Base-by-base conservation (phyloP, 1,140 invertebrate genomes). In the Solenopsis fugax region DNA sequence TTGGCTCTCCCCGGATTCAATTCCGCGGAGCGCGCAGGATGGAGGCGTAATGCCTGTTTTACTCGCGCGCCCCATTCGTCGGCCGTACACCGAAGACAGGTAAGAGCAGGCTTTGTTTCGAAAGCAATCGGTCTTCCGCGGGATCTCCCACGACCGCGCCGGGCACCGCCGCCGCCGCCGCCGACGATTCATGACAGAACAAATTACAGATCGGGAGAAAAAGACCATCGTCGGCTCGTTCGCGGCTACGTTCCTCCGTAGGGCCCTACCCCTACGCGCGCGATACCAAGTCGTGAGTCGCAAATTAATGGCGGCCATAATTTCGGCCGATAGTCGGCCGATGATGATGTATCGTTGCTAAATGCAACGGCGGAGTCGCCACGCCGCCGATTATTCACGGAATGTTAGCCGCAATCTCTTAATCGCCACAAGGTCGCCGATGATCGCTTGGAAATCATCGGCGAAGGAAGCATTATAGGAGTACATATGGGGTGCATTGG, bases 191-290 rank as follows among this genome's bases (percentile, higher is more conserved):
- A 84, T 75, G 80, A 84, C 80, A 84, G 80, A 84, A 84, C 80
- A 84, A 84, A 84, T 84, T 84, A 84, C 80, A 84, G 80, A 84
- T 84, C 54, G 80, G 69, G 69, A 84, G 80, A 84, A 84, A 84
- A 84, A 84, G 69, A 81, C 50, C 50, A 71, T 71, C 78, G 52
- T 45, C 69, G 69, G 24, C 41, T 81, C 65, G 65, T 81, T 81
- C 80, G 80, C 80, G 69, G 80, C 78, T 67, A 24, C 62, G 76
- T 45, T 69, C 60, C 41, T 29, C 56, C 75, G 56, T 16, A 18
- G 4, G 24, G 37, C 16, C 13, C 67, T 81, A 56, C 50, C 78
- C 65, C 65, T 67, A 29, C 24, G 48, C 48, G 69, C 69, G 80
- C 54, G 50, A 72, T 72, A 73, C 80, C 10, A 45, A 82, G 69